These are phyloP conservation scores for Anhinga rufa DNA, from an alignment of 2,113 vertebrate genomes.

Conservation along the genomic window DNA sequence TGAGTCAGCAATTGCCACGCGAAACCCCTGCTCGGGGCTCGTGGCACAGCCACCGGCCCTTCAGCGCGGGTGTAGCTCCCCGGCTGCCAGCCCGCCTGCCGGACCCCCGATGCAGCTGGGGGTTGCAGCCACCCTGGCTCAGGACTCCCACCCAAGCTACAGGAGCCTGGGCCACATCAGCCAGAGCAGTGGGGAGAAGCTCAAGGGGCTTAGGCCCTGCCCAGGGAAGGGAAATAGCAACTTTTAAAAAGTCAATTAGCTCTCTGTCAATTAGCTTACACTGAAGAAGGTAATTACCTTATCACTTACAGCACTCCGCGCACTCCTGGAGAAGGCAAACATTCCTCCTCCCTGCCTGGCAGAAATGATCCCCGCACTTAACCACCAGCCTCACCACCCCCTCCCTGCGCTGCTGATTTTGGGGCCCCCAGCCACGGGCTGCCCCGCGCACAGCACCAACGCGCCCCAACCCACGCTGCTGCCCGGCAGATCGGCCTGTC, in stretches of 20 bases:
- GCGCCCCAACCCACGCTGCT: fast-evolving
- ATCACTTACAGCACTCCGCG: background rate
- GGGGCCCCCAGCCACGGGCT: fast-evolving
- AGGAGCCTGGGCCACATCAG: fast-evolving
- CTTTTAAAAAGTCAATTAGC: background rate
- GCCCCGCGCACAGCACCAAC: background rate
- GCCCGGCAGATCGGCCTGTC: background rate
- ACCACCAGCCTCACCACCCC: background rate
- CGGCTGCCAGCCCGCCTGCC: fast-evolving
- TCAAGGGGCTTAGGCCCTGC: background rate
- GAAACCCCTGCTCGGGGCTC: background rate
- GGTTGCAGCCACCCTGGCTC: fast-evolving
- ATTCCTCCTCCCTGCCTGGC: background rate
- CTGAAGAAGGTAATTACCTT: constrained; percentile 7
- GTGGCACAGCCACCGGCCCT: background rate
- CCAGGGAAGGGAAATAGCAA: background rate
- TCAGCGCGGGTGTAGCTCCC: fast-evolving
- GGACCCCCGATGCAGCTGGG: fast-evolving
- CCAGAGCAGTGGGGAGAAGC: background rate
- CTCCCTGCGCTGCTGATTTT: fast-evolving
- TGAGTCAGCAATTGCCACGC: background rate
- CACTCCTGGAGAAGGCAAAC: background rate
- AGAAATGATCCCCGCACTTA: fast-evolving
- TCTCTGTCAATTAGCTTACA: background rate
- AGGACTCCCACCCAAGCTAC: background rate